phyloP scores from a whole-genome alignment of 2,888 invertebrate species.

The Hecatera dysodea region DNA sequence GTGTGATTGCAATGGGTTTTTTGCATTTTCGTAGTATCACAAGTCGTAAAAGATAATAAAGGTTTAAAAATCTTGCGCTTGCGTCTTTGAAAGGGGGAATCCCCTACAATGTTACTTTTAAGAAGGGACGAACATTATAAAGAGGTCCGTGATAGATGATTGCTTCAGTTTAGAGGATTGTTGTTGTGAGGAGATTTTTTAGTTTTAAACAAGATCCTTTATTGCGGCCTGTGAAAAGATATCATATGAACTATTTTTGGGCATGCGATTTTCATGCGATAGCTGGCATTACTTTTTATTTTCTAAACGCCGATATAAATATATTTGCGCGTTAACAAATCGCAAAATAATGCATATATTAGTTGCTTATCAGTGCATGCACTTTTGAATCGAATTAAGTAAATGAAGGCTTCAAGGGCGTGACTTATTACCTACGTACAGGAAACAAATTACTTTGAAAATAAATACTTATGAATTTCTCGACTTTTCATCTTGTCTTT shows the following conservation, averaged over 20 bases:
- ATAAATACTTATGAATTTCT: neutral
- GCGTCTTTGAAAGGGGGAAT: neutral
- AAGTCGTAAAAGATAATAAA: neutral
- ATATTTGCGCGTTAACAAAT: neutral
- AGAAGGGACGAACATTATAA: neutral
- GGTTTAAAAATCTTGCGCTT: neutral
- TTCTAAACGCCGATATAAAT: neutral
- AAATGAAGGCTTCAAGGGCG: neutral
- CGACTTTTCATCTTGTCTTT: neutral
- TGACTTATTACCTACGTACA: neutral
- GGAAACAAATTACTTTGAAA: neutral
- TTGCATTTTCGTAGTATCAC: conserved; percentile 7
- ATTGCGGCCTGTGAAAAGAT: neutral
- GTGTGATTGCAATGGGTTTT: conserved; percentile 14
- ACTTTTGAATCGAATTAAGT: neutral
- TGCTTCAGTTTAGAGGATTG: neutral
- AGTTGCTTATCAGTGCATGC: conserved; percentile 13
- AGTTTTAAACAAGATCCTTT: neutral
- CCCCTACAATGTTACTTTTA: neutral
- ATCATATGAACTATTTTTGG: neutral
- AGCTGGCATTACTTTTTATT: neutral
- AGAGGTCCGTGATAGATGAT: neutral
- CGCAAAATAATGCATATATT: neutral
- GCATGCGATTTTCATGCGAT: neutral
- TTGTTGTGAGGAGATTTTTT: neutral